Evolutionary conservation across 2,113 vertebrate species (phyloP), one percentile per base, ranked within the genome.

Genomic region (Abramis brama): DNA sequence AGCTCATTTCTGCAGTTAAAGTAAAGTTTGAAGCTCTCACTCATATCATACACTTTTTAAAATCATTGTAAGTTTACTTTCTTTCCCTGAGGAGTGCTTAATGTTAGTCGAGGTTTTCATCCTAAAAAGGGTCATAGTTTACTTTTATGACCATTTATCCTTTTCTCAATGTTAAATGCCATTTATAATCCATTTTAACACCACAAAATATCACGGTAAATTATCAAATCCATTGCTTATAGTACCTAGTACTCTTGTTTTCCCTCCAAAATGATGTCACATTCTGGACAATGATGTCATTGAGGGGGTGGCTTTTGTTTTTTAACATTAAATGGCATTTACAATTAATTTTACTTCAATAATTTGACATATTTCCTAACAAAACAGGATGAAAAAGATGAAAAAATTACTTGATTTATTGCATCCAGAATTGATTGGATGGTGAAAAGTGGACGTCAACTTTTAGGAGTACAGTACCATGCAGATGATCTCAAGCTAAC

Each of bases 1-100:
- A 78, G 36, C 17, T 15, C 39, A 74, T 60, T 70, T 70, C 76
- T 60, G 43, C 30, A 12, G 80, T 70, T 36, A n/a, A 82, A 68
- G 64, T 75, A 19, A 13, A 82, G 50, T 25, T 17, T 62, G 50
- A 25, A 23, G 10, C 70, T 12, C 70, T 43, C 36, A 13, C 70
- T 43, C 2, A n/a, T n/a, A 43, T 70, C 30, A 10, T 43, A 71
- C 10, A 43, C 70, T n/a, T 33, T 30, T 73, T 43, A 3, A 73
- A 43, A 73, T 71, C 68, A 71, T n/a, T 73, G 36, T n/a, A 43
- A 8, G 43, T 9, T 43, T 43, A 11, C 5, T 43, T 71, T 71
- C 23, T 39, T 43, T 12, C 68, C 36, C 70, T 12, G 36, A n/a
- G 70, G 36, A 43, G 36, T 10, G 1, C 70, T 73, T 73, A 43